Evolutionary conservation across 2,113 vertebrate species (phyloP).

Genomic region (Neopipo cinnamomea): DNA sequence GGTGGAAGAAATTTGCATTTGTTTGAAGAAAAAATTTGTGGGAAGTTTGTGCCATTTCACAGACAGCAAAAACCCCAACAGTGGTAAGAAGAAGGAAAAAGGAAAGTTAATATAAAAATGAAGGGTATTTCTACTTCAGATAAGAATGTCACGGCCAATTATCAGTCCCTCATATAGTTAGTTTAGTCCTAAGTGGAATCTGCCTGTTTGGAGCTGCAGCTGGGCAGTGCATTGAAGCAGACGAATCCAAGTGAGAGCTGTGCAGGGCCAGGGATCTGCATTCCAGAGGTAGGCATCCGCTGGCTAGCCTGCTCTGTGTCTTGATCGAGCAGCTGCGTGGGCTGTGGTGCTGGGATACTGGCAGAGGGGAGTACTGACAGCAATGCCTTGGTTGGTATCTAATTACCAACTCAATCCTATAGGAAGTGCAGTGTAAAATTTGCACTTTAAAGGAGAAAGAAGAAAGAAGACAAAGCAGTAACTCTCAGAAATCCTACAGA

Average conservation of each 20-base stretch:
- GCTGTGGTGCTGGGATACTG: not conserved
- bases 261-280: fast-evolving
- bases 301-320: fast-evolving
- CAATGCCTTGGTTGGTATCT: not conserved
- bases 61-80: not conserved
- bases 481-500: not conserved
- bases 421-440: not conserved
- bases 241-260: fast-evolving
- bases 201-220: not conserved
- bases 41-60: not conserved
- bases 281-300: not conserved
- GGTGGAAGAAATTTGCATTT: not conserved
- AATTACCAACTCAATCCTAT: not conserved
- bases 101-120: not conserved
- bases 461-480: not conserved
- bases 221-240: not conserved
- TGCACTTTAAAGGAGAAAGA: not conserved
- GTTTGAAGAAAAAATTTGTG: not conserved
- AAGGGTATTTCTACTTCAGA: not conserved
- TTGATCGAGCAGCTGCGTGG: fast-evolving
- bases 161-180: not conserved
- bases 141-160: not conserved
- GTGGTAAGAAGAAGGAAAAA: not conserved
- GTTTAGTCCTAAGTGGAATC: not conserved
- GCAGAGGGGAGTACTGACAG: not conserved